Evolutionary conservation across 2,797 vertebrate species (phyloP), one percentile per base, ranked within the genome.

Genomic region (Artibeus jamaicensis): DNA sequence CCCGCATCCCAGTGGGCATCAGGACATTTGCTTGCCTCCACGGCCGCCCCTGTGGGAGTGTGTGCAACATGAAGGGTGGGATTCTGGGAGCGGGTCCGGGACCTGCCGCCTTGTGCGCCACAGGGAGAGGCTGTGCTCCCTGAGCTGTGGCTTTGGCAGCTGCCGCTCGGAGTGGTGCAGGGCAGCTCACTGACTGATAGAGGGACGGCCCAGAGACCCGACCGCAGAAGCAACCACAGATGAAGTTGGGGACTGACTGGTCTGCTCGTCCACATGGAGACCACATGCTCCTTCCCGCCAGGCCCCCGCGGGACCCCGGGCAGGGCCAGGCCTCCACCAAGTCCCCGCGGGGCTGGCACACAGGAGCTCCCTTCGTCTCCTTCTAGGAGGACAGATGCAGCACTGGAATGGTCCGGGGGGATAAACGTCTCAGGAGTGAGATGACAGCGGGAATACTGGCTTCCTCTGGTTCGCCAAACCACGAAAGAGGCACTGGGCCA

Each of bases 101-200:
- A 59, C 55, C 57, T 59, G 57, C 26, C 11, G 57, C 26, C 32
- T 32, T 24, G 42, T 34, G 55, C 11, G 7, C 15, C 39, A 10
- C 34, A 0, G 21, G 29, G 44, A 39, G 42, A 48, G 21, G n/a
- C 89, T n/a, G 3, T 70, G 24, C 37, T 22, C 48, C 37, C 4
- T 32, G 76, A 55, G 19, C 6, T 2, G 18, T 10, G 22, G 81
- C 34, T 21, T 32, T 15, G 89, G 88, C 21, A 1, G 55, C 57
- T 87, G 50, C 32, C 86, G 94, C 95, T 95, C 93, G 50, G 93
- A 92, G 82, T 89, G 90, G 74, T 76, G 46, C 26, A 2, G 39
- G 19, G 9, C 91, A 39, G 87, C 68, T 46, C 93, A 50, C 82
- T 86, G 55, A 93, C 50, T 91, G 70, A 85, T 79, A 71, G 24